phyloP scores from a whole-genome alignment of 2,888 invertebrate species.

The Eudemis profundana region DNA sequence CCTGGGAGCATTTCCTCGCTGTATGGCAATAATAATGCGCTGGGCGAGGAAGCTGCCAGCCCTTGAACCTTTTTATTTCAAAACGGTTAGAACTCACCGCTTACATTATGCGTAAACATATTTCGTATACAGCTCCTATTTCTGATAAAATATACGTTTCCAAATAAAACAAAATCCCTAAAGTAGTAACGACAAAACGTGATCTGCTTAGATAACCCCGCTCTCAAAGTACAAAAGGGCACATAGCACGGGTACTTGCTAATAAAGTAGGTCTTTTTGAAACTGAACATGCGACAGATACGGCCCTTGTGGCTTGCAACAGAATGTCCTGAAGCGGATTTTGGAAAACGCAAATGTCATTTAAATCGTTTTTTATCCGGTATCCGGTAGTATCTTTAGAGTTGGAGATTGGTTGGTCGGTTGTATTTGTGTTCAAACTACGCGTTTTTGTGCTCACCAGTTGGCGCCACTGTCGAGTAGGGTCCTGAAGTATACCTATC shows the following conservation, averaged over 20 bases:
- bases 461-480: too few relatives aligned
- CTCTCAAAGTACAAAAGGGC: not conserved
- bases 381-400: not conserved
- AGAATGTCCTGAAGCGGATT: conserved; percentile 22
- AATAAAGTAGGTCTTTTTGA: not conserved
- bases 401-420: not conserved
- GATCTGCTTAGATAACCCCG: conserved; percentile 21
- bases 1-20: too few relatives aligned
- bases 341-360: conserved; percentile 37
- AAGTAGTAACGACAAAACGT: conserved; percentile 38
- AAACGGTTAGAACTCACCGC: too few relatives aligned
- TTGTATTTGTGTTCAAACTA: too few relatives aligned
- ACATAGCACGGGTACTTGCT: not conserved
- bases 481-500: too few relatives aligned
- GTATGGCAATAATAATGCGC: too few relatives aligned
- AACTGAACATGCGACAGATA: not conserved
- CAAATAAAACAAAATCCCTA: conserved; percentile 34
- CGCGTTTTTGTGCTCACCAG: too few relatives aligned
- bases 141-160: conserved; percentile 26
- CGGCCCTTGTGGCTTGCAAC: conserved; percentile 9
- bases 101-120: not conserved
- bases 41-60: too few relatives aligned
- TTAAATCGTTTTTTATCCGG: conserved; percentile 35
- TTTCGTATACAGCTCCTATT: not conserved
- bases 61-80: too few relatives aligned